Percentiles rank a stretch among this genome's conserved stretches.
phyloP scores from a whole-genome alignment of 2,888 invertebrate species.

The Fissipunctia ypsillon region DNA sequence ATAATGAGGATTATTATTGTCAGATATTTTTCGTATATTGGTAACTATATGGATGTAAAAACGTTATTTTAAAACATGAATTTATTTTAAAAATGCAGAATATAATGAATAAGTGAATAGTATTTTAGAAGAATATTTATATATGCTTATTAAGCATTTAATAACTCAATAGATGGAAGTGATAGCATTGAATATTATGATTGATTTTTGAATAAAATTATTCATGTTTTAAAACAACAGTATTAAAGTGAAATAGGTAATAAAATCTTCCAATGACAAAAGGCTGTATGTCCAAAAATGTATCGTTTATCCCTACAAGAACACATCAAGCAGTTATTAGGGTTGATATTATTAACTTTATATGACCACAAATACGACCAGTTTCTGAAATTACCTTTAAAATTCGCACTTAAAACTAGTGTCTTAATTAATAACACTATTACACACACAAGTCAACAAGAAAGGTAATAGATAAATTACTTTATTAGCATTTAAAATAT shows the following conservation, averaged over 20 bases:
- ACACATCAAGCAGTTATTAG: conserved; percentile 64
- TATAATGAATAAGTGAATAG: neutral
- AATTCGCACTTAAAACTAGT: conserved; percentile 67
- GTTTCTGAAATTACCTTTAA: conserved; percentile 66
- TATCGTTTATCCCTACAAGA: conserved; percentile 51
- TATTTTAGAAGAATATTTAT: neutral
- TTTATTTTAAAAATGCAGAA: neutral
- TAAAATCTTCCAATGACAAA: conserved; percentile 46
- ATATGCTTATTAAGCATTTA: neutral
- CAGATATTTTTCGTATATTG: conserved; percentile 40
- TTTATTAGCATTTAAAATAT: conserved; percentile 86
- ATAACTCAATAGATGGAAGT: neutral
- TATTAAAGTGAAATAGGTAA: conserved; percentile 18
- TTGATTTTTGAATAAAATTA: neutral
- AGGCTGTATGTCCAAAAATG: conserved; percentile 54
- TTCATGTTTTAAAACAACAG: conserved; percentile 46
- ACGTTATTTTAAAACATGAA: conserved; percentile 42
- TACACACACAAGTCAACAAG: conserved; percentile 89
- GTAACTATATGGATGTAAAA: conserved; percentile 36
- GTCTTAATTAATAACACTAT: conserved; percentile 76
- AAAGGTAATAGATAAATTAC: conserved; percentile 83
- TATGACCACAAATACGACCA: conserved; percentile 54
- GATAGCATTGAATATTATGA: neutral
- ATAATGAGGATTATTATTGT: conserved; percentile 54
- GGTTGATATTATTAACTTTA: conserved; percentile 42